Evolutionary conservation across 2,113 vertebrate genomes (phyloP), one percentile per base, ranked within the genome.

Genomic region (Callipepla californica): DNA sequence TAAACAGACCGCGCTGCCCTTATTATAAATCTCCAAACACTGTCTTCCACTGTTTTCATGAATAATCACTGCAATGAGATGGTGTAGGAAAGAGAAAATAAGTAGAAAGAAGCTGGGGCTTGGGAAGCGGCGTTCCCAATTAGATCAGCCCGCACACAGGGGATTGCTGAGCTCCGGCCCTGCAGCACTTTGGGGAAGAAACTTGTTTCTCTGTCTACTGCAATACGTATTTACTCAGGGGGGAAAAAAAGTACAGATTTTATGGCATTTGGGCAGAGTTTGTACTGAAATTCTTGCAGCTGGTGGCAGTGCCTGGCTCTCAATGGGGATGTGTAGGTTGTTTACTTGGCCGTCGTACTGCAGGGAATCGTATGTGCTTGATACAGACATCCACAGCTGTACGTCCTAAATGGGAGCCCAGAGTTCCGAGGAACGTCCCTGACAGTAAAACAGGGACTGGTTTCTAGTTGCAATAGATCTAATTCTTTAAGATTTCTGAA

Each of bases 1-100:
- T 94, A 93, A 96, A 93, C 92, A 93, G 75, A 78, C 72, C 74
- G 85, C 80, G 91, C 67, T 94, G 84, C 65, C 75, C 80, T 93
- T 80, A 73, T 87, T 67, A n/a, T 87, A 92, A 89, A 75, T 88
- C 80, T 44, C 72, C 72, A 87, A 89, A 87, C 59, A 48, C 57
- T 85, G 89, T 85, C 72, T 90, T 94, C 61, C 68, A 68, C 8
- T 13, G 57, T 84, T 94, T 95, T 86, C 30, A 6, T 89, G 51
- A 85, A 63, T 89, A 90, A 90, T 93, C 58, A 11, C 61, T 94
- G 87, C 61, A 85, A 44, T 80, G 59, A 87, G 72, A 47, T 59
- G 68, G 50, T 26, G 28, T 66, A 14, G 78, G 68, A 89, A 61
- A 80, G n/a, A 75, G 32, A 58, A 77, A 66, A 34, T 25, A 69